Percentiles rank a stretch among this genome's conserved stretches.
phyloP scores from a whole-genome alignment of 1,140 invertebrate species.

The Physella acuta region DNA sequence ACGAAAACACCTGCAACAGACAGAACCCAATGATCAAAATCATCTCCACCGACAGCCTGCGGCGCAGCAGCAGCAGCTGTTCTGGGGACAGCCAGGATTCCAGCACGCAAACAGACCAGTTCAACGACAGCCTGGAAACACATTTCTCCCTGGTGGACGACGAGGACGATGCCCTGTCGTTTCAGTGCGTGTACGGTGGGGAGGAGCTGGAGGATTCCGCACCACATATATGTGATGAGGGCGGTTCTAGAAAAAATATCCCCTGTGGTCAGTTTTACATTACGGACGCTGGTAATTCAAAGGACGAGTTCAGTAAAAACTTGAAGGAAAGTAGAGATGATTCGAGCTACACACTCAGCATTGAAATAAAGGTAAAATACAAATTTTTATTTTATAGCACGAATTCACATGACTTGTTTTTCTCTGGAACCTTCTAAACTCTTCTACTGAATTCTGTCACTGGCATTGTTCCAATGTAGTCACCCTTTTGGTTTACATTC shows the following conservation, averaged over 20 bases:
- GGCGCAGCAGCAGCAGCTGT: neutral
- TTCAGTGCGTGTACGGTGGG: neutral
- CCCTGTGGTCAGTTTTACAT: neutral
- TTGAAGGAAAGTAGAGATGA: too few species aligned
- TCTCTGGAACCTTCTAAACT: too few species aligned
- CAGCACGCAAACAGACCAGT: neutral
- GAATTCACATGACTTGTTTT: too few species aligned
- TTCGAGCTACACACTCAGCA: constrained; percentile 39
- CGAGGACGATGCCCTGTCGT: neutral
- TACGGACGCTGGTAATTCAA: neutral
- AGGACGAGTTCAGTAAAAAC: too few species aligned
- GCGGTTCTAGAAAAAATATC: neutral
- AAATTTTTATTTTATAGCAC: neutral
- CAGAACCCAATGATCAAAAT: too few species aligned
- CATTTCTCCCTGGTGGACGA: neutral
- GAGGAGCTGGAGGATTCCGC: neutral
- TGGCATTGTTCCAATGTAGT: too few species aligned
- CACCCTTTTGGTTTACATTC: too few species aligned
- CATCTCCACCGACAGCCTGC: neutral
- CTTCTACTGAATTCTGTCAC: too few species aligned
- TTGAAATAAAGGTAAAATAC: constrained; percentile 48
- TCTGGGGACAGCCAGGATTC: constrained; percentile 7
- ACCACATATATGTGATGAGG: neutral
- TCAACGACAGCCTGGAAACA: neutral
- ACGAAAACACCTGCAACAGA: too few species aligned